Evolutionary conservation across 2,888 invertebrate genomes (phyloP), one percentile per base, ranked within the genome.

Genomic region (Amphipoea lucens): DNA sequence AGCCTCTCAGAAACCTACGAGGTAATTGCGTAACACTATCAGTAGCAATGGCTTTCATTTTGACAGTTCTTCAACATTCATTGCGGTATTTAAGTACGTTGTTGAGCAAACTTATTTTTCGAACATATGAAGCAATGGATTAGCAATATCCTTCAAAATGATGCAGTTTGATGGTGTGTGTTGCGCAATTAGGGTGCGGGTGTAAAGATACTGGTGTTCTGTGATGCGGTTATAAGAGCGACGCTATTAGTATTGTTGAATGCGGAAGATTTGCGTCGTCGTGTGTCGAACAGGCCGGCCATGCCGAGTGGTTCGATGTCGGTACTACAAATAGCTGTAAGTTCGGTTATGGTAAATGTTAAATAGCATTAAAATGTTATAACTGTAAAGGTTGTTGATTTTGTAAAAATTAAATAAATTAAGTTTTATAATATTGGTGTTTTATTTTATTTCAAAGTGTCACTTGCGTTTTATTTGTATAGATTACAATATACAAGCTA

Each of bases 381-480:
- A 84, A 80, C 82, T 86, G 84, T 71, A 81, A 81, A 82, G 89
- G 89, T 92, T 92, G 92, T 92, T 92, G 92, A 92, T 89, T 92
- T 92, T 92, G 90, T 91, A 90, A 86, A 91, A 90, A 85, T 79
- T 68, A 69, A 90, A 85, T 90, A 90, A 89, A 91, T 85, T 86
- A 89, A 81, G 87, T 90, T 92, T 90, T 88, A 76, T 87, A 85
- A 67, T 70, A 42, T 40, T 68, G 36, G 45, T n/a, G 75, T 82
- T 84, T 87, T 73, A 74, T 66, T 86, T 5, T 29, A 29, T 29
- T n/a, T 60, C 23, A 5, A 51, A 60, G 60, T 5, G 20, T 20
- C 54, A 14, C 51, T 54, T 20, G 3, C 7, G 20, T 23, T 20
- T 54, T 54, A 54, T 51, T 51, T 17, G 17, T 17, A 51, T 17